Percentiles rank a stretch among this genome's conserved stretches.
These are phyloP conservation scores for Drosophila elegans DNA, from an alignment of 1,140 invertebrate genomes.

Conservation along the genomic window DNA sequence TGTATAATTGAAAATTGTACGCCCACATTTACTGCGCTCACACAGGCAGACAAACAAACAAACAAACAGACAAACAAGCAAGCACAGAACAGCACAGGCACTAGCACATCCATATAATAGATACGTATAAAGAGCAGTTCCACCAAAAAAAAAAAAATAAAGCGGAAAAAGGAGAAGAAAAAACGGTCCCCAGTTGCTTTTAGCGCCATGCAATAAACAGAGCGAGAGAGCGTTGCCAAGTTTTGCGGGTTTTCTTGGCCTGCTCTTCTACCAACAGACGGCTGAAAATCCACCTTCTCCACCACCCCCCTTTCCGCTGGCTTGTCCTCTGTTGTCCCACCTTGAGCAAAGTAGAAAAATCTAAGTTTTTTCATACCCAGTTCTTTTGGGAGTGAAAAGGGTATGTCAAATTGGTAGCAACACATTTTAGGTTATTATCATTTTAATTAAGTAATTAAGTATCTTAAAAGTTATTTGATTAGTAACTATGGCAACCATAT, in stretches of 20 bases:
- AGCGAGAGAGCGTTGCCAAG: slow-evolving; percentile 67
- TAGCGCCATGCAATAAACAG: slow-evolving; percentile 75
- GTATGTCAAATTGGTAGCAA: slow-evolving; percentile 16
- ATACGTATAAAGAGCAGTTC: slow-evolving; percentile 40
- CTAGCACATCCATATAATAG: slow-evolving; percentile 29
- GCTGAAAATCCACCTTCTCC: slow-evolving; percentile 3
- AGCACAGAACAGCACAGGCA: slow-evolving; percentile 24
- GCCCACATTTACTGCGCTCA: slow-evolving; percentile 67
- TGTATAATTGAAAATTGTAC: slow-evolving; percentile 78
- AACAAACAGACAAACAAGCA: slow-evolving; percentile 16
- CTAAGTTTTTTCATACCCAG: slow-evolving; percentile 44
- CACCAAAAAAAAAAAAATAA: not conserved
- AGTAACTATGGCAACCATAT: no score
- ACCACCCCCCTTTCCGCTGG: not conserved
- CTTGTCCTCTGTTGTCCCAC: slow-evolving; percentile 41
- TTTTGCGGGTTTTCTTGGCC: slow-evolving; percentile 63
- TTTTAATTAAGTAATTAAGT: no score
- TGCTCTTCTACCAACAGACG: slow-evolving; percentile 27
- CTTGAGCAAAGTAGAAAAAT: slow-evolving; percentile 69
- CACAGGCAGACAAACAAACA: slow-evolving; percentile 3
- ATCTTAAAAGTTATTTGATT: no score
- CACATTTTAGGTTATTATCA: not conserved
- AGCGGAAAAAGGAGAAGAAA: slow-evolving; percentile 20
- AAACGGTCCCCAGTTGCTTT: slow-evolving; percentile 74
- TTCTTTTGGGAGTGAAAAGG: slow-evolving; percentile 6